Percentiles rank a stretch among this genome's conserved stretches.
phyloP scores from a whole-genome alignment of 2,888 invertebrate species.

The Polia nebulosa region DNA sequence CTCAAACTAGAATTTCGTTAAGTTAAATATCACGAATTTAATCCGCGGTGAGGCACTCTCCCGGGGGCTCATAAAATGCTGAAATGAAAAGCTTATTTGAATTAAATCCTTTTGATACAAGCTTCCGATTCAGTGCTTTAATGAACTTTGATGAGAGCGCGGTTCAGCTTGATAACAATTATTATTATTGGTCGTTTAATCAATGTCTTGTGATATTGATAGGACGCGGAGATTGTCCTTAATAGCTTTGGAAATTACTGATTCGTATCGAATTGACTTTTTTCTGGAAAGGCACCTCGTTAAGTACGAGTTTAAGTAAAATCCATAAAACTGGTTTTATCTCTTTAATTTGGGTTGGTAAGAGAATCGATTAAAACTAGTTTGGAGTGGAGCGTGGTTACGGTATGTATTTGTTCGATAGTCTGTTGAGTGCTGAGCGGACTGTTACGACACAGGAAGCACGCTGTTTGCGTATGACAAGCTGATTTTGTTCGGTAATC shows the following conservation, averaged over 20 bases:
- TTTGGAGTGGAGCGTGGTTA: constrained; percentile 31
- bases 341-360: constrained; percentile 37
- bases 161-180: constrained; percentile 62
- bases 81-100: constrained; percentile 77
- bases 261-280: constrained; percentile 53
- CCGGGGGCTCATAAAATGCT: constrained; percentile 65
- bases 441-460: constrained; percentile 36
- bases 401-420: constrained; percentile 37
- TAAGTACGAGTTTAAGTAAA: constrained; percentile 31
- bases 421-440: constrained; percentile 24
- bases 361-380: constrained; percentile 37
- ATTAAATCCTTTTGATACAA: constrained; percentile 78
- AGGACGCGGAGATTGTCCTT: constrained; percentile 45
- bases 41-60: constrained; percentile 66
- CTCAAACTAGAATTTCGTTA: constrained; percentile 68
- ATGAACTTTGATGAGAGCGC: constrained; percentile 71
- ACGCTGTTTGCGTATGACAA: constrained; percentile 55
- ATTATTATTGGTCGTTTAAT: constrained; percentile 63
- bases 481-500: constrained; percentile 55
- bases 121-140: constrained; percentile 68
- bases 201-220: constrained; percentile 61
- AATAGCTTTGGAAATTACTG: constrained; percentile 57
- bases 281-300: constrained; percentile 4
- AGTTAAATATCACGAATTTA: constrained; percentile 69
- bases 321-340: constrained; percentile 29